Evolutionary conservation across 2,797 vertebrate genomes (phyloP).

Genomic region (Leuciscus waleckii): DNA sequence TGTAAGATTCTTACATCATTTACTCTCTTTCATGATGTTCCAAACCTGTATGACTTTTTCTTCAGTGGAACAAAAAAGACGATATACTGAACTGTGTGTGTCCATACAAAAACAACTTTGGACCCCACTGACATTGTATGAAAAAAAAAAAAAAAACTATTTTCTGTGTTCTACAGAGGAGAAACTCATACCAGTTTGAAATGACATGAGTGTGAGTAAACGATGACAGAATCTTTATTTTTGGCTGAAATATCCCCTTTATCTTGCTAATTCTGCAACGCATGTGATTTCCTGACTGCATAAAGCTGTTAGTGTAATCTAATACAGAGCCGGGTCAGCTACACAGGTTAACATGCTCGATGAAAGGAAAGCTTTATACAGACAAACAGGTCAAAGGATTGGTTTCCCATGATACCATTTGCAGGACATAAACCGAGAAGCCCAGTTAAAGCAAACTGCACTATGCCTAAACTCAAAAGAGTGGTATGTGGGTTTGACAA

Average conservation of each 20-base stretch:
- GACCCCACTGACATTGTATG: not conserved
- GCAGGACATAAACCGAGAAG: not conserved
- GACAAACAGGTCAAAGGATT: constrained; percentile 10
- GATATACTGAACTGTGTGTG: not conserved
- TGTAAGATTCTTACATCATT: too few relatives aligned
- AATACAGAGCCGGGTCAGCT: not conserved
- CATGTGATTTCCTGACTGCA: constrained; percentile 18
- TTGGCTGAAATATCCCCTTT: not conserved
- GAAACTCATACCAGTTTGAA: not conserved
- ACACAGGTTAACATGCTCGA: constrained; percentile 9
- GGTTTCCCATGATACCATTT: constrained; percentile 13
- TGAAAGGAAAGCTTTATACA: constrained; percentile 27
- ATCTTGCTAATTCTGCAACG: not conserved
- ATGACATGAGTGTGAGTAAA: not conserved
- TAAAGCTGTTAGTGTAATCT: constrained; percentile 19
- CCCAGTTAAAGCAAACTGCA: constrained; percentile 11
- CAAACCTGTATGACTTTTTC: not conserved
- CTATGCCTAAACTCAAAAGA: not conserved
- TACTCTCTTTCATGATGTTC: too few relatives aligned
- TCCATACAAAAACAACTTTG: not conserved
- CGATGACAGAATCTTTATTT: not conserved
- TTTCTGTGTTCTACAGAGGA: not conserved
- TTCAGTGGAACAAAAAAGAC: not conserved
- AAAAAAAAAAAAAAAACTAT: not conserved
- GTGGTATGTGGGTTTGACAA: not conserved